Base-by-base conservation (phyloP, 2,888 invertebrate genomes). In the Pachycephus smyrnensis region DNA sequence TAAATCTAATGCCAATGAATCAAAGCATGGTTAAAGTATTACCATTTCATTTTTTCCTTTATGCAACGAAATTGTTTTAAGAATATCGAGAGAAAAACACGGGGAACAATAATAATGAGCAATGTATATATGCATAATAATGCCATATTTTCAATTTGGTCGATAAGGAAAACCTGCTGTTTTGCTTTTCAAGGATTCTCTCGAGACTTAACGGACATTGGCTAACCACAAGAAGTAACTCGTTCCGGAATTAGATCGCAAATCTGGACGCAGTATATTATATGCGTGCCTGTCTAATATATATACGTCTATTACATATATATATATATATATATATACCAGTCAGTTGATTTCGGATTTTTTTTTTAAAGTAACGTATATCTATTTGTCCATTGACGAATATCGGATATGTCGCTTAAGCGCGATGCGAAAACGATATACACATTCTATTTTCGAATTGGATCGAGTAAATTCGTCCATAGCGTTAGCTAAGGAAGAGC, bases 81-180 rank as follows among this genome's bases (percentile, higher is more conserved):
- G 11, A 30, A 74, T 74, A 73, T 74, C 69, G 36, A 15, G 74
- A 73, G 68, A 68, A 77, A 73, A 32, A 69, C 33, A 31, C 36
- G 37, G 32, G 32, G 35, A 31, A 55, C 30, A 77, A 37, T 37
- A 75, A 68, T 68, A 40, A 73, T 40, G 37, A 69, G 31, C 2
- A 74, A 75, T 73, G 33, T 77, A 36, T 32, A 31, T 36, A 11
- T 68, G 36, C 36, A 73, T 74, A 75, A 69, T 32, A 35, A 40
- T 55, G 33, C 33, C 75, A 75, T 77, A 69, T 75, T 55, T 75
- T 77, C 73, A 75, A 69, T 77, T 75, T 55, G 32, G 15, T 35
- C 30, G 35, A 36, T 75, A 68, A 73, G n/a, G n/a, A 36, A 55
- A 23, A 55, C 23, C 9, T 55, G 23, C 55, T 55, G 1, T 55